Conservation (phyloP, 2,797 vertebrate species). For the Psittacula echo region DNA sequence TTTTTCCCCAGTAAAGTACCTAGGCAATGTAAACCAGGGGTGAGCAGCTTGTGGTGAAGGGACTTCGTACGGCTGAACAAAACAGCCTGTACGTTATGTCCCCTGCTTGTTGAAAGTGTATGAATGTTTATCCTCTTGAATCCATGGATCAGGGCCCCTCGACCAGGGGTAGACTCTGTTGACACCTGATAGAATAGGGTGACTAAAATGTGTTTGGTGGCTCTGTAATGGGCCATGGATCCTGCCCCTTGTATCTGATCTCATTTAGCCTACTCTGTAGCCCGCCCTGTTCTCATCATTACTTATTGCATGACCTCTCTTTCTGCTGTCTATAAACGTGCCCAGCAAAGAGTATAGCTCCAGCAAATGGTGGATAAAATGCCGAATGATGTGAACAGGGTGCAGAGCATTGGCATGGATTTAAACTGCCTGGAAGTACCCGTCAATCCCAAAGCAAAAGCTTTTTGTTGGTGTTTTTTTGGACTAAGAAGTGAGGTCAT, state of each 20-base stretch:
- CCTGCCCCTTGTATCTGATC: neutral
- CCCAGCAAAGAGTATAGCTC: neutral
- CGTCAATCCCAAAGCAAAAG: neutral
- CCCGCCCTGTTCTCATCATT: neutral
- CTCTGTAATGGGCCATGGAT: neutral
- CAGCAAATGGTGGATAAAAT: constrained; percentile 4
- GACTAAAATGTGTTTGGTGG: constrained; percentile 23
- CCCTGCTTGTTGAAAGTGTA: neutral
- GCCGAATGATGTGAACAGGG: neutral
- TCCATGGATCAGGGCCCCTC: neutral
- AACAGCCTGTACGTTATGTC: accelerated
- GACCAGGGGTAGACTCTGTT: neutral
- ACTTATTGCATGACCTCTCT: neutral
- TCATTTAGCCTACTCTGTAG: neutral
- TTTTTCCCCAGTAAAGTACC: neutral
- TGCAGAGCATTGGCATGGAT: constrained; percentile 8
- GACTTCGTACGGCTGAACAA: neutral
- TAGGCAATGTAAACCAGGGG: neutral
- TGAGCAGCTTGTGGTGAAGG: neutral
- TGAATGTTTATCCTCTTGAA: neutral
- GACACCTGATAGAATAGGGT: neutral
- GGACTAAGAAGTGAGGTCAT: neutral
- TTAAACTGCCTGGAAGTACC: neutral
- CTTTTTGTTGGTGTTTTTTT: neutral
- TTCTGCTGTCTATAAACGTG: constrained; percentile 22